Base-by-base conservation (phyloP, 2,797 vertebrate species). In the Octomys mimax region DNA sequence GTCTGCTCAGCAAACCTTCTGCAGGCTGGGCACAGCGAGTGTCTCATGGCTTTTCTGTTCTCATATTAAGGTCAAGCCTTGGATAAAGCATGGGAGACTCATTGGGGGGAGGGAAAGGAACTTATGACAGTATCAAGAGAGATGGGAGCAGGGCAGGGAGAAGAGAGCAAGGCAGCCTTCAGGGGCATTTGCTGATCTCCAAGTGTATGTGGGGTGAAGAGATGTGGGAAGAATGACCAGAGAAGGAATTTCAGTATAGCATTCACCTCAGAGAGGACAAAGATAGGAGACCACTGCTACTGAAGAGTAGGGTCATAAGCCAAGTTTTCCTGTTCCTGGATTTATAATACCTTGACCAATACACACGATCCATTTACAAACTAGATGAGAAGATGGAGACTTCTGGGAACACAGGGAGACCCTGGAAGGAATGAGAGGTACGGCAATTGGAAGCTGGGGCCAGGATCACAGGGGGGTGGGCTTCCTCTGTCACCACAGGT, bases 81-180 rank as follows among this genome's bases (percentile, higher is more conserved):
- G 62, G 81, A 11, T 64, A 26, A 54, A 14, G 31, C 5, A 0
- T 62, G 46, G 22, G 21, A 42, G 26, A 24, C 26, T 46, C 5
- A 14, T 19, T 12, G n/a, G 1, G 70, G 52, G 46, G 46, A 18
- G 5, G 21, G 68, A 64, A 4, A 46, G 46, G 79, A 59, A 31
- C 0, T 12, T 13, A 2, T 4, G 21, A 14, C 16, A 73, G 39
- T 39, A 12, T 19, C 6, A 22, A 5, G 7, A 36, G 2, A 78
- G 21, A 8, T 1, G 13, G 39, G n/a, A 33, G 39, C 7, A 33
- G 8, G 21, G 18, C 68, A 33, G 75, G 36, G 42, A 12, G 39
- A 16, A 9, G 64, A 36, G 18, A n/a, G 54, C 46, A 14, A 0
- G 1, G 22, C 28, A 77, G 42, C 13, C 73, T 31, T 46, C 12